These are phyloP conservation scores for Tribolium madens DNA, from an alignment of 1,140 invertebrate genomes.

Conservation along the genomic window DNA sequence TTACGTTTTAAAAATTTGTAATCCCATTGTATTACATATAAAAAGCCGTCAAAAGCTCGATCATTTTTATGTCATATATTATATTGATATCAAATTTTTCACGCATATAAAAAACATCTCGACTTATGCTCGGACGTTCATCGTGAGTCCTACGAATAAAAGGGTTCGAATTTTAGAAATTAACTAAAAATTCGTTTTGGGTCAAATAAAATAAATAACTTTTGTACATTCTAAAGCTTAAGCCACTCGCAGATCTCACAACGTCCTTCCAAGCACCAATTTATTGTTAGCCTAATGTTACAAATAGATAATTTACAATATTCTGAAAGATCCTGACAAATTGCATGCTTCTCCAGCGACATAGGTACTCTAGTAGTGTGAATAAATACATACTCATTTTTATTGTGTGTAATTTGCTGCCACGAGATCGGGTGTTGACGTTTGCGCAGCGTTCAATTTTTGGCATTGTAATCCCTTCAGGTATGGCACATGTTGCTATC, in stretches of 20 bases:
- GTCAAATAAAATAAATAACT: slow-evolving; percentile 43
- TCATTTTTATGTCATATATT: slow-evolving; percentile 64
- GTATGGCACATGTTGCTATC: slow-evolving; percentile 59
- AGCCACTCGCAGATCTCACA: not conserved
- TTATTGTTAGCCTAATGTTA: slow-evolving; percentile 59
- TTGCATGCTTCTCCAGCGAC: slow-evolving; percentile 61
- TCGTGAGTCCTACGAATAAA: slow-evolving; percentile 15
- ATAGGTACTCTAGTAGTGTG: slow-evolving; percentile 66
- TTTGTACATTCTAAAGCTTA: slow-evolving; percentile 50
- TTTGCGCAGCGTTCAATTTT: slow-evolving; percentile 44
- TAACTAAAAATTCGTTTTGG: not conserved
- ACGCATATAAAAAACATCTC: slow-evolving; percentile 64
- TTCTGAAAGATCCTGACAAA: slow-evolving; percentile 59
- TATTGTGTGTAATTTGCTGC: slow-evolving; percentile 38
- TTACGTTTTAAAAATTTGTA: slow-evolving; percentile 64
- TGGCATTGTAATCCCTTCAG: slow-evolving; percentile 53
- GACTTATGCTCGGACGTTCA: slow-evolving; percentile 54
- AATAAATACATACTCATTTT: slow-evolving; percentile 56
- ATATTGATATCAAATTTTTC: slow-evolving; percentile 65
- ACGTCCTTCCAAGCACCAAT: slow-evolving; percentile 25
- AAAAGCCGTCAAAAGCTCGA: slow-evolving; percentile 67
- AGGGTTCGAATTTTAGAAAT: slow-evolving; percentile 18
- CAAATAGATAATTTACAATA: slow-evolving; percentile 64
- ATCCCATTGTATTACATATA: slow-evolving; percentile 65
- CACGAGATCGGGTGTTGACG: not conserved